Evolutionary conservation across 2,797 vertebrate species (phyloP).

Genomic region (Pteronotus mesoamericanus): DNA sequence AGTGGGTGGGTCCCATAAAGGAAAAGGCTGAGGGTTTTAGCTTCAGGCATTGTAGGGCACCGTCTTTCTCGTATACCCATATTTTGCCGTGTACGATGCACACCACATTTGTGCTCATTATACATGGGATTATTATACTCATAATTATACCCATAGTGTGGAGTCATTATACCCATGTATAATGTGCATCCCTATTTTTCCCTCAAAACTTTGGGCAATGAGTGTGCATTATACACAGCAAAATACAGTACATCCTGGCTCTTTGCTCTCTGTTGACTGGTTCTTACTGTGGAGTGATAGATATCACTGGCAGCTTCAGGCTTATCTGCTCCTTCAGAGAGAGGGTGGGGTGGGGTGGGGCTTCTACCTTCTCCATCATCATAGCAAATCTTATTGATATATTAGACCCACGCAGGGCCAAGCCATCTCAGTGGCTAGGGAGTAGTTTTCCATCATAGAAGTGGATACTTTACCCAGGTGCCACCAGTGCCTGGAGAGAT

Average conservation of each 20-base stretch:
- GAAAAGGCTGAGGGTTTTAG: background rate
- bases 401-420: background rate
- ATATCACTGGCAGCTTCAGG: background rate
- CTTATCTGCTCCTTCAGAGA: background rate
- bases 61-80: background rate
- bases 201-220: too few relatives aligned
- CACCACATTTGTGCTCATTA: too few relatives aligned
- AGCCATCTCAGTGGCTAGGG: background rate
- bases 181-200: too few relatives aligned
- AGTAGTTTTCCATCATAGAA: background rate
- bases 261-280: too few relatives aligned
- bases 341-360: accelerated
- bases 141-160: too few relatives aligned
- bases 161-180: too few relatives aligned
- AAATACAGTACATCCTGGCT: background rate
- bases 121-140: too few relatives aligned
- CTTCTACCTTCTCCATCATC: background rate
- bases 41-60: background rate
- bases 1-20: background rate
- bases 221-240: too few relatives aligned
- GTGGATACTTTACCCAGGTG: background rate
- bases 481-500: background rate
- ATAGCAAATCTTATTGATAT: background rate
- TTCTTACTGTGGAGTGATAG: background rate
- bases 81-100: too few relatives aligned